phyloP scores from a whole-genome alignment of 2,797 vertebrate genomes.

The Xenops minutus region DNA sequence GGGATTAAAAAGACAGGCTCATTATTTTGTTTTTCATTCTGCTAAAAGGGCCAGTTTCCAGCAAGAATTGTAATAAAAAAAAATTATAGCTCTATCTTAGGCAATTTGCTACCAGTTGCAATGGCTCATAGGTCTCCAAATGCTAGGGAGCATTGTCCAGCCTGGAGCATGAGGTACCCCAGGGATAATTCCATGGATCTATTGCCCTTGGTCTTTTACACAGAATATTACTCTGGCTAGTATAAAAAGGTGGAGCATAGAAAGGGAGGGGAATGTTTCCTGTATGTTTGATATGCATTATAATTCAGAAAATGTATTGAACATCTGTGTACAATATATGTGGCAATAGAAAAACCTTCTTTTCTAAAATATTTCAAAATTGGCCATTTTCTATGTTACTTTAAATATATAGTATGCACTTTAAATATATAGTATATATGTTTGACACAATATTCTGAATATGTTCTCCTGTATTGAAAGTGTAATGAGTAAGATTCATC shows the following conservation, averaged over 20 bases:
- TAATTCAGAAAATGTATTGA: constrained; percentile 18
- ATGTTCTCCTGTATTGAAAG: constrained; percentile 47
- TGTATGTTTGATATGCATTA: background rate
- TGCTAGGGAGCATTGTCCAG: background rate
- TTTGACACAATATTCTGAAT: constrained; percentile 18
- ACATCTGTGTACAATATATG: constrained; percentile 11
- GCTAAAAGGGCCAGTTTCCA: constrained; percentile 30
- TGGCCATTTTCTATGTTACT: constrained; percentile 42
- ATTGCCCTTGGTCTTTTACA: background rate
- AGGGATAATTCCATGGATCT: background rate
- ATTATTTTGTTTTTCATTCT: constrained; percentile 65
- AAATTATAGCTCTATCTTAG: constrained; percentile 47
- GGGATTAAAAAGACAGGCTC: constrained; percentile 58
- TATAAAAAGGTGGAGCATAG: background rate
- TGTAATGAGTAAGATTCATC: constrained; percentile 32
- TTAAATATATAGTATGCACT: constrained; percentile 37
- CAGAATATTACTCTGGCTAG: background rate
- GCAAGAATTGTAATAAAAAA: constrained; percentile 19
- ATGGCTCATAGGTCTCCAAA: background rate
- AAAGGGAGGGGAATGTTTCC: background rate
- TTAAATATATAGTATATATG: constrained; percentile 30
- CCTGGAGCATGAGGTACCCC: background rate
- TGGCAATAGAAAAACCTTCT: constrained; percentile 25
- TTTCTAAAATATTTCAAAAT: constrained; percentile 54
- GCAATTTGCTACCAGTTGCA: constrained; percentile 47